Base-by-base conservation (phyloP, 2,797 vertebrate genomes). In the Morelia viridis region DNA sequence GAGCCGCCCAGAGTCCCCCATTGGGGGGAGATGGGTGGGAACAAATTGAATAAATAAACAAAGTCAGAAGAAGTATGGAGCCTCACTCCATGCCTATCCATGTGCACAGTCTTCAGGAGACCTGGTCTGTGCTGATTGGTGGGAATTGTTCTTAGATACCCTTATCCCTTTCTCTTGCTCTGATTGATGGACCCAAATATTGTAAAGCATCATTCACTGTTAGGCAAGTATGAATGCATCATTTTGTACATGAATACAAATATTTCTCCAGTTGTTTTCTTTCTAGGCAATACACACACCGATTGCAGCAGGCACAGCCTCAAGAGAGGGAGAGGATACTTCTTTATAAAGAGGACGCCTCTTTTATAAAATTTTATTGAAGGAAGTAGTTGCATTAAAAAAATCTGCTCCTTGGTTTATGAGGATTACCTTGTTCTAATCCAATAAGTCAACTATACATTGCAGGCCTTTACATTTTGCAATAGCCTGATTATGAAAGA, bases 151-250 rank as follows among this genome's bases (percentile, higher is more conserved):
- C 91, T 62, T 62, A 85, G 19, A 26, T 92, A 62, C 61, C 85
- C 61, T 92, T 93, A 94, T 8, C 88, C 22, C n/a, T 80, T 92
- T 24, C 93, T 76, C 2, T 41, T 93, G 5, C 84, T 91, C 50
- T 26, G 31, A 2, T 8, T 57, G 28, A 12, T 91, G 92, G 53
- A 0, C 57, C 88, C 60, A 61, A 71, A 89, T 24, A 58, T 61
- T 35, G 87, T 64, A 89, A 89, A 50, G 80, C 80, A 85, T 92
- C 46, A 19, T 87, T 91, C 90, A 3, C 35, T 76, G 89, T 26
- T 65, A 65, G 28, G 28, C 62, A 24, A 7, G 4, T 28, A 65
- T 28, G 26, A 65, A 65, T 28, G 62, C 62, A 65, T 28, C 2
- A 12, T 35, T 50, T 88, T 90, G 41, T 31, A 89, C 68, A 85